Evolutionary conservation across 2,113 vertebrate genomes (phyloP), one percentile per base, ranked within the genome.

Genomic region (Heterotilapia buettikoferi): DNA sequence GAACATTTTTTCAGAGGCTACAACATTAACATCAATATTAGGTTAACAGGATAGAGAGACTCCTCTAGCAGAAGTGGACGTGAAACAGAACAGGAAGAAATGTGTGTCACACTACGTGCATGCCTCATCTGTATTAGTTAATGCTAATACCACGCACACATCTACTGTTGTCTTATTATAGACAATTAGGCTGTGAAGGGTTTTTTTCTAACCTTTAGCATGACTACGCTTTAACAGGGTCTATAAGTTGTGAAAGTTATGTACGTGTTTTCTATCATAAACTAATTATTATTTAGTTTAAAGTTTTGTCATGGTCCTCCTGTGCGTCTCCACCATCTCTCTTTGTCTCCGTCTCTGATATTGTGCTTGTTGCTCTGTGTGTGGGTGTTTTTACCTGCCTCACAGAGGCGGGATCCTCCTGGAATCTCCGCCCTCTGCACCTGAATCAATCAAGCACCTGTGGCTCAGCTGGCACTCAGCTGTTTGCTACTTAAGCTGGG

Each of bases 21-120:
- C 43, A 50, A 76, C 43, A 78, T 47, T 78, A 78, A 19, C 71
- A 76, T 5, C 2, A 76, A 29, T 29, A 47, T 76, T 76, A 76
- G 45, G 24, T 76, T 76, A 76, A 31, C 21, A 29, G 16, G 43
- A 76, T 7, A 19, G 18, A 11, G 24, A 76, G 43, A 76, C 24
- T 19, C 71, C 9, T 76, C 6, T 0, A 31, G 24, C 0, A 1
- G 71, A 12, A 5, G 43, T 76, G 21, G 14, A 26, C 14, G 7
- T 54, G 33, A 40, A 43, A 21, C 18, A 56, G n/a, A 57, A 40
- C 52, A 81, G 79, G 79, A 81, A 56, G 53, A 10, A 81, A 57
- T 14, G 53, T 54, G 82, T 26, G 45, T n/a, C 18, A 54, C 40
- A 45, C n/a, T 73, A 24, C 8, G 1, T 16, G n/a, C 38, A 45